Percentiles rank a stretch among this genome's conserved stretches.
Conservation (phyloP, 2,797 vertebrate genomes). For the Cyclopterus lumpus region DNA sequence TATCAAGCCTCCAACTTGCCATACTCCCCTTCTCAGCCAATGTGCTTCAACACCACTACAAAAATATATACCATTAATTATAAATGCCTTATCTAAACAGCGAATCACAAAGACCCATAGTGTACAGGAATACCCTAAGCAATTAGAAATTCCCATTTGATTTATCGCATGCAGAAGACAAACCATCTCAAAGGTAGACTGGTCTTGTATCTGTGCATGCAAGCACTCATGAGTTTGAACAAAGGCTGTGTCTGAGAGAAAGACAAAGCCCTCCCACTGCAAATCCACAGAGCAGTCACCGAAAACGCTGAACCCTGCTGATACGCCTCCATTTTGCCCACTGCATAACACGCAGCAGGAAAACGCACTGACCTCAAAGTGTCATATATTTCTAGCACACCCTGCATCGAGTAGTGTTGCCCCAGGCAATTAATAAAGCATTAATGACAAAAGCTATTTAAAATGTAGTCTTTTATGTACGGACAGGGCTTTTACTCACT, state of each 20-base stretch:
- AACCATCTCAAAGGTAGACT: conserved; percentile 55
- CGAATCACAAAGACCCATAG: conserved; percentile 36
- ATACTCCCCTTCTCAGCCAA: conserved; percentile 10
- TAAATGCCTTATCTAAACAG: conserved; percentile 65
- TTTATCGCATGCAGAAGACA: conserved; percentile 52
- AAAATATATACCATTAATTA: conserved; percentile 73
- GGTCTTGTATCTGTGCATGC: conserved; percentile 42
- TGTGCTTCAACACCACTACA: conserved; percentile 28
- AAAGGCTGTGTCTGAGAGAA: conserved; percentile 69
- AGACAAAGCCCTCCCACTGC: conserved; percentile 73
- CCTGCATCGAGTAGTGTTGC: conserved; percentile 88
- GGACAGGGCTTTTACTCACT: conserved; percentile 89
- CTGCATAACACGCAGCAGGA: conserved; percentile 90
- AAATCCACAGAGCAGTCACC: conserved; percentile 62
- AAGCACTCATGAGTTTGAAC: conserved; percentile 63
- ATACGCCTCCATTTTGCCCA: conserved; percentile 91
- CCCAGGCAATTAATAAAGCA: conserved; percentile 99
- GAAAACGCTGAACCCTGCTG: conserved; percentile 86
- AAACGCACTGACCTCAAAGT: conserved; percentile 97
- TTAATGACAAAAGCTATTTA: conserved; percentile 99
- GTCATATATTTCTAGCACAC: conserved; percentile 95
- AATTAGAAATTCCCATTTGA: conserved; percentile 54
- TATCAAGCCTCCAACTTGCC: conserved; percentile 4
- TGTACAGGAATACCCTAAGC: conserved; percentile 21
- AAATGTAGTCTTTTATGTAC: conserved; percentile 93